These are phyloP conservation scores for Rhynchotus rufescens DNA, from an alignment of 2,797 vertebrate species.

Conservation along the genomic window DNA sequence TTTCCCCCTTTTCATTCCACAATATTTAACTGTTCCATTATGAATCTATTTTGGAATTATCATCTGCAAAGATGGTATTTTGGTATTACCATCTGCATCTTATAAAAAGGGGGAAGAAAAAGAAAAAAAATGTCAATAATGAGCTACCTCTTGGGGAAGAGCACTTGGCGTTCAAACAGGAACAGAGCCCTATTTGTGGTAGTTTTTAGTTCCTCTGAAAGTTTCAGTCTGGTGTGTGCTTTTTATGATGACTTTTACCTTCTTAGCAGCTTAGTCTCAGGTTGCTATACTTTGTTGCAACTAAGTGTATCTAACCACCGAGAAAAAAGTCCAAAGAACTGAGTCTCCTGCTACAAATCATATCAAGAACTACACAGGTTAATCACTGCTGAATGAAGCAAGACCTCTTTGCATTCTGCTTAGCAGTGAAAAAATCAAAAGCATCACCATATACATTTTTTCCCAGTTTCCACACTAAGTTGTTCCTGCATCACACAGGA, in stretches of 20 bases:
- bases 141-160: neutral
- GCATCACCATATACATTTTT: neutral
- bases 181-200: neutral
- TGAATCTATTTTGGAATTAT: neutral
- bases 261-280: neutral
- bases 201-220: constrained; percentile 25
- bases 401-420: neutral
- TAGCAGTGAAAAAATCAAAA: neutral
- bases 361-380: neutral
- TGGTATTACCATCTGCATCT: neutral
- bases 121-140: neutral
- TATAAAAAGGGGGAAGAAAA: neutral
- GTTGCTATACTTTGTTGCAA: neutral
- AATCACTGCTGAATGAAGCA: neutral
- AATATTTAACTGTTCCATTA: neutral
- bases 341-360: neutral
- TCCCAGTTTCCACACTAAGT: neutral
- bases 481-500: neutral
- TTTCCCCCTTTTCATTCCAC: neutral
- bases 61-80: neutral
- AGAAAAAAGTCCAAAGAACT: neutral
- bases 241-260: neutral
- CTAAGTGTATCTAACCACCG: neutral
- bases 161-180: neutral
- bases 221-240: neutral